Evolutionary conservation across 2,797 vertebrate species (phyloP).

Genomic region (Muraenolepis orangiensis): DNA sequence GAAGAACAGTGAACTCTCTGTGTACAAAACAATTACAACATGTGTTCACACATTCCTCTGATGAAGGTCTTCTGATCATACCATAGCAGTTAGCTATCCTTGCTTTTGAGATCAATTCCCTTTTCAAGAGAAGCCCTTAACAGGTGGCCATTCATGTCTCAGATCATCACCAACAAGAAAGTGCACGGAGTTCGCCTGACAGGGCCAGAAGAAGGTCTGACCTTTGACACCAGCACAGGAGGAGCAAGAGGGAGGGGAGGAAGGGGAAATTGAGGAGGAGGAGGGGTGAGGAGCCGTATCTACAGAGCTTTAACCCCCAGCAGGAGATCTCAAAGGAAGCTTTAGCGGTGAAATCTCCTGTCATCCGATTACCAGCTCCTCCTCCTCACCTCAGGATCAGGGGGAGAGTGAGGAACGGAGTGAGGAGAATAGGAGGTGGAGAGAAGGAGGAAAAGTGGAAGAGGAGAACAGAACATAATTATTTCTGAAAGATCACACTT

Average conservation of each 20-base stretch:
- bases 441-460: neutral
- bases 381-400: constrained; percentile 66
- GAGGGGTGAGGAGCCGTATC: neutral
- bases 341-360: constrained; percentile 66
- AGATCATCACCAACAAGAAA: no score
- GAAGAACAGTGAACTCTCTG: no score
- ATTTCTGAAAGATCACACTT: neutral
- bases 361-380: constrained; percentile 74
- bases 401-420: constrained; percentile 42
- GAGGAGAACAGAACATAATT: neutral
- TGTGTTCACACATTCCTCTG: neutral
- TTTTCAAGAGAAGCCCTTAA: no score
- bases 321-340: constrained; percentile 62
- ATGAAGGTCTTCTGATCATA: no score
- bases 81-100: no score
- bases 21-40: no score
- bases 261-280: neutral
- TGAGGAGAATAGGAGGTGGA: constrained; percentile 16
- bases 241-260: neutral
- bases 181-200: neutral
- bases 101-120: no score
- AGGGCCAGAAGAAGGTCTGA: neutral
- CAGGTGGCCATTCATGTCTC: no score
- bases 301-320: constrained; percentile 50
- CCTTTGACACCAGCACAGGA: neutral